phyloP scores from a whole-genome alignment of 2,113 vertebrate species.

The Pachyramphus minor region DNA sequence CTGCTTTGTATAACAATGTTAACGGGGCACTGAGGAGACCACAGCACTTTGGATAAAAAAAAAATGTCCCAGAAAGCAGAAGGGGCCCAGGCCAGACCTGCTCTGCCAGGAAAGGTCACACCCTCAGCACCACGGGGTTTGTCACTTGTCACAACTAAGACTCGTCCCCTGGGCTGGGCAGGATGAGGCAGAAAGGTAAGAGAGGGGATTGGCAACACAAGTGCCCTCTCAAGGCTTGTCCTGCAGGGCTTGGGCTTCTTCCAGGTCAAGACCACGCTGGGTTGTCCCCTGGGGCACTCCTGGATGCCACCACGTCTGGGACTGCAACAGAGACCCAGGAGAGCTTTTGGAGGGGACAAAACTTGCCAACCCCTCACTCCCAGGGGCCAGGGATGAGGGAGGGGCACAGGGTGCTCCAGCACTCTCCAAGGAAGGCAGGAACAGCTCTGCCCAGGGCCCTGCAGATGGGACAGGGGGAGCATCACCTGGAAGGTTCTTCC shows the following conservation, averaged over 20 bases:
- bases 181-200: neutral
- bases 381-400: neutral
- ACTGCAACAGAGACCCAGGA: fast-evolving
- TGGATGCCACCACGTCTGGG: neutral
- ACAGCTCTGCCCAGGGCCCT: neutral
- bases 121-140: neutral
- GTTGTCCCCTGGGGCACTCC: neutral
- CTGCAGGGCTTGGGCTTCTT: neutral
- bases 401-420: neutral
- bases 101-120: neutral
- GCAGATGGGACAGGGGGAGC: neutral
- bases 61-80: neutral
- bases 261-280: fast-evolving
- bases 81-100: neutral
- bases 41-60: neutral
- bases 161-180: too few relatives aligned
- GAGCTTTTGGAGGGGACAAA: neutral
- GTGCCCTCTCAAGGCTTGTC: neutral
- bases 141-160: neutral
- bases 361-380: fast-evolving
- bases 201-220: neutral
- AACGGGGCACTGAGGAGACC: conserved; percentile 45
- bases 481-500: neutral
- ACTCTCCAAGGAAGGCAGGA: neutral
- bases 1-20: conserved; percentile 71